These are phyloP conservation scores for Rhizomys pruinosus DNA, from an alignment of 2,113 vertebrate species.

Conservation along the genomic window DNA sequence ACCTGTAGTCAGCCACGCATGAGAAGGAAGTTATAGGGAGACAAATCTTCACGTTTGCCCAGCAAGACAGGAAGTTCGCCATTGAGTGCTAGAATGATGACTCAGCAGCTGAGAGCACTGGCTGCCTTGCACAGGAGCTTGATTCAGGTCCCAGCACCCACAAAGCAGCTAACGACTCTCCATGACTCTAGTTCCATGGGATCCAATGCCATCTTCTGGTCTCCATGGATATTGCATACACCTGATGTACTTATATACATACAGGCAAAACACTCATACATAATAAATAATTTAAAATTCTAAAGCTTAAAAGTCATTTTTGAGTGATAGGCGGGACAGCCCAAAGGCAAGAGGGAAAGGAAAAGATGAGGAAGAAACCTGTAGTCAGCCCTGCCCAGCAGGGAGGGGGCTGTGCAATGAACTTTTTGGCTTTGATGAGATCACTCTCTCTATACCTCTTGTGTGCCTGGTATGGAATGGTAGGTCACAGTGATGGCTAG, in stretches of 20 bases:
- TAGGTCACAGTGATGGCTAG: neutral
- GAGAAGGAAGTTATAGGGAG: neutral
- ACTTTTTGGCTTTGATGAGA: neutral
- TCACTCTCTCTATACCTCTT: neutral
- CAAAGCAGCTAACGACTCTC: too few species aligned
- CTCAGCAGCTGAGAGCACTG: too few species aligned
- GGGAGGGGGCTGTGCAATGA: neutral
- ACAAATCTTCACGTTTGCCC: neutral
- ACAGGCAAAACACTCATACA: too few species aligned
- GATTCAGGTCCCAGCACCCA: too few species aligned
- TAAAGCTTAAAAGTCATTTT: too few species aligned
- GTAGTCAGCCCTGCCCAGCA: too few species aligned
- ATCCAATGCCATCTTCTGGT: too few species aligned
- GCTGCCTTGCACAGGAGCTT: too few species aligned
- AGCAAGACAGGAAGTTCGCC: neutral
- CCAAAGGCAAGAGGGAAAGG: neutral
- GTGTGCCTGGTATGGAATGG: neutral
- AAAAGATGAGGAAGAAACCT: neutral
- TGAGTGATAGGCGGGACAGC: neutral
- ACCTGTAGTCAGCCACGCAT: neutral
- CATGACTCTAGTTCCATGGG: too few species aligned
- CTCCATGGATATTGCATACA: too few species aligned
- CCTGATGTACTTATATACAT: too few species aligned
- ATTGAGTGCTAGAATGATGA: neutral
- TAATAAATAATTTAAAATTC: too few species aligned